A percentile compares a stretch with the other conserved stretches of the same genome.
Evolutionary conservation across 1,140 invertebrate genomes (phyloP).

Genomic region (Zelostemma sp.): DNA sequence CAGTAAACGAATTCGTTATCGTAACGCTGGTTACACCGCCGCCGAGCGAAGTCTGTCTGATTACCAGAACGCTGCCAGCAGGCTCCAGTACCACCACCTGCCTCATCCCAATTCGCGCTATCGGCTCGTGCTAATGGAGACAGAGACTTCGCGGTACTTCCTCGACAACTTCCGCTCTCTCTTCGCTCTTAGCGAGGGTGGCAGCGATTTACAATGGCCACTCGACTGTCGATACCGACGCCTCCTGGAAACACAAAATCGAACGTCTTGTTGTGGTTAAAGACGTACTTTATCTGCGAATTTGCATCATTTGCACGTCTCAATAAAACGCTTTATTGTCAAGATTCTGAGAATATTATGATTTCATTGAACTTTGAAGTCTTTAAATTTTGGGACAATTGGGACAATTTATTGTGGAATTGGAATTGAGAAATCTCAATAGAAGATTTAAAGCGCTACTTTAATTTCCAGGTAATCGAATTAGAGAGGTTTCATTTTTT

Average conservation of each 20-base stretch:
- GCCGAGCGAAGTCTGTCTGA: conserved; percentile 64
- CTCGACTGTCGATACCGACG: conserved; percentile 5
- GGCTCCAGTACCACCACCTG: conserved; percentile 68
- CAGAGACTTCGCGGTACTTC: conserved; percentile 3
- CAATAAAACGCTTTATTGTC: too few species aligned
- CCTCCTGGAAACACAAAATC: conserved; percentile 10
- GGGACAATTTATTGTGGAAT: too few species aligned
- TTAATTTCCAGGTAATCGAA: too few species aligned
- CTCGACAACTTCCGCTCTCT: conserved; percentile 10
- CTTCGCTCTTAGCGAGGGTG: conserved; percentile 1
- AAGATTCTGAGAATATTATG: too few species aligned
- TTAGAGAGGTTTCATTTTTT: too few species aligned
- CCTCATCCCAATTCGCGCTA: conserved; percentile 54
- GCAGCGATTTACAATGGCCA: conserved; percentile 3
- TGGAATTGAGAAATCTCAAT: too few species aligned
- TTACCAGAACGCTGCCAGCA: conserved; percentile 67
- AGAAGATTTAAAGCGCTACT: too few species aligned
- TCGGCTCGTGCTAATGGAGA: conserved; percentile 28
- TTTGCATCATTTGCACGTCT: too few species aligned
- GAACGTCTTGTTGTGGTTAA: too few species aligned
- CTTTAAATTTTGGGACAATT: too few species aligned
- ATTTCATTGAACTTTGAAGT: too few species aligned
- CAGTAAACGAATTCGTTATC: conserved; percentile 50
- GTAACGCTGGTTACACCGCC: conserved; percentile 50
- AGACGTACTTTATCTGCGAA: too few species aligned